Evolutionary conservation across 1,140 invertebrate genomes (phyloP).

Genomic region (Oscheius sp.): DNA sequence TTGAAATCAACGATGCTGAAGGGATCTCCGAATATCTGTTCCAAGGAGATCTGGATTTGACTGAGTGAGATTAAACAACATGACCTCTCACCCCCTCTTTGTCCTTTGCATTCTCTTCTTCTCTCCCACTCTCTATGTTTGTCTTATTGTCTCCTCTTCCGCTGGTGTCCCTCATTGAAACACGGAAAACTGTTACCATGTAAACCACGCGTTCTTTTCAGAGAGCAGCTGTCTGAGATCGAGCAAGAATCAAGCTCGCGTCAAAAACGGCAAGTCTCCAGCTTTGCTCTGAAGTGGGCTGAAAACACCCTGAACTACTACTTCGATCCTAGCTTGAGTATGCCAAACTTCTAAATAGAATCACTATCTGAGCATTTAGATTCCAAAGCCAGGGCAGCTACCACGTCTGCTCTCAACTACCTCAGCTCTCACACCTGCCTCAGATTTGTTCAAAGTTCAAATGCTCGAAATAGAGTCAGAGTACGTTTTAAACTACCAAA

Average conservation of each 20-base stretch:
- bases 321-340: background rate
- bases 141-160: too few species aligned
- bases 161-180: too few species aligned
- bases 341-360: background rate
- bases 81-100: too few species aligned
- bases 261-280: background rate
- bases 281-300: background rate
- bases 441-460: conserved; percentile 9
- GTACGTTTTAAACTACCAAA: background rate
- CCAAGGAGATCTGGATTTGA: background rate
- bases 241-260: background rate
- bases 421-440: background rate
- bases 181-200: background rate
- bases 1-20: background rate
- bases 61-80: background rate
- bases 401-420: background rate
- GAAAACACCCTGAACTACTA: conserved; percentile 8
- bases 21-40: background rate
- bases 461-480: conserved; percentile 4
- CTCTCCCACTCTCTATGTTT: too few species aligned
- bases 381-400: background rate
- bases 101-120: too few species aligned
- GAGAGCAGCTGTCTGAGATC: background rate
- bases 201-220: background rate
- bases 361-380: background rate